Percentiles rank a stretch among this genome's conserved stretches.
Conservation (phyloP, 1,140 invertebrate genomes). For the Chrysoperla carnea region DNA sequence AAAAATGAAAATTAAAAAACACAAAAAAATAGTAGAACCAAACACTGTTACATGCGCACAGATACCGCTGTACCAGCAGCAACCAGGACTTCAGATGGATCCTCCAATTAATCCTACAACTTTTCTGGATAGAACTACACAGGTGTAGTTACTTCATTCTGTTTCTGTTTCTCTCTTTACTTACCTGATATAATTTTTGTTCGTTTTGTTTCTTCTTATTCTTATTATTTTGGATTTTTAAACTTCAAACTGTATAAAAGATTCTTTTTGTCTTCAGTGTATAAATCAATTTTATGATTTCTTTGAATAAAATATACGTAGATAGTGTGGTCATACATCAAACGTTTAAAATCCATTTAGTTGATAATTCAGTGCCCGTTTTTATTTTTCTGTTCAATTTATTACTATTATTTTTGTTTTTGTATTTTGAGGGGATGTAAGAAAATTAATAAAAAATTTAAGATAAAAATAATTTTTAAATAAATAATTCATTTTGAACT, state of each 20-base stretch:
- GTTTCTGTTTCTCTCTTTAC: conserved; percentile 4
- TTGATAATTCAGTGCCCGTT: no score
- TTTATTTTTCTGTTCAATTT: no score
- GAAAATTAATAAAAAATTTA: no score
- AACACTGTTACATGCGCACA: conserved; percentile 14
- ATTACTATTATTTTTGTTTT: no score
- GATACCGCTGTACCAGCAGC: conserved; percentile 38
- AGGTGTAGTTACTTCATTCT: conserved; percentile 24
- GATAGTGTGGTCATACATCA: no score
- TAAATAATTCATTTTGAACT: no score
- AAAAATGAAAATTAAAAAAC: no score
- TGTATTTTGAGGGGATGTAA: no score
- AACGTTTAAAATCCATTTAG: no score
- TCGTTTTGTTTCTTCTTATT: conserved; percentile 1
- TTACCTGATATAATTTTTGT: conserved; percentile 11
- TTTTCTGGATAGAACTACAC: conserved; percentile 29
- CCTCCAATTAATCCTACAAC: conserved; percentile 25
- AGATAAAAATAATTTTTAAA: no score
- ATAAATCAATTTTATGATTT: no score
- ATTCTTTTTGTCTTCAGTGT: neutral
- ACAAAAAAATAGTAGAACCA: neutral
- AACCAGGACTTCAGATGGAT: conserved; percentile 27
- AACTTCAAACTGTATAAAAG: conserved; percentile 20
- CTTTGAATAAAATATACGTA: no score
- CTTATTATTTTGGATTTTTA: conserved; percentile 9